phyloP scores from a whole-genome alignment of 2,113 vertebrate genomes.

The Megaptera novaeangliae region DNA sequence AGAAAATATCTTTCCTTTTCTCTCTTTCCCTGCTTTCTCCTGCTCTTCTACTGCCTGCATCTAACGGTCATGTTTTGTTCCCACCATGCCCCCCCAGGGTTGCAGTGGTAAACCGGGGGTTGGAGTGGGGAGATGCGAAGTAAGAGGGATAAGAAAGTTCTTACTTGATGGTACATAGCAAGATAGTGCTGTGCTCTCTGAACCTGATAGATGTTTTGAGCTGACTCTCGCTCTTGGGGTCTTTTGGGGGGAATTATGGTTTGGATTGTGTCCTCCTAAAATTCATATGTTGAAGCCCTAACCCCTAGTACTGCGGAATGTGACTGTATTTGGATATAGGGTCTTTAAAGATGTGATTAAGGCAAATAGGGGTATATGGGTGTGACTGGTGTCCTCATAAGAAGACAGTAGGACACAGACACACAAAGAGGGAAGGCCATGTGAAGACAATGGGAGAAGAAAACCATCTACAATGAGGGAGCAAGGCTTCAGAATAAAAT shows the following conservation, averaged over 20 bases:
- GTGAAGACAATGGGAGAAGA: not conserved
- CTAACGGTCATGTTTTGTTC: not conserved
- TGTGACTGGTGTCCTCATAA: not conserved
- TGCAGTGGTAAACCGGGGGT: accelerated
- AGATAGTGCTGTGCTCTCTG: not conserved
- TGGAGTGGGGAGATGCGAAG: accelerated
- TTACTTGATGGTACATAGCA: not conserved
- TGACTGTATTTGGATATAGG: not conserved
- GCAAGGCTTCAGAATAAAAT: not conserved
- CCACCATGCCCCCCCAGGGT: not conserved
- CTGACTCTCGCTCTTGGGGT: not conserved
- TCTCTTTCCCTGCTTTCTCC: not conserved
- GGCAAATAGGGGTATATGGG: not conserved
- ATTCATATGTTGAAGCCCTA: not conserved
- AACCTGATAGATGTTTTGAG: not conserved
- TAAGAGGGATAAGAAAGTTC: not conserved
- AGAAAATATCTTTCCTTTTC: not conserved
- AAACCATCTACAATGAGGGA: not conserved
- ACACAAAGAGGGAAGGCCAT: not conserved
- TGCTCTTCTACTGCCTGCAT: accelerated
- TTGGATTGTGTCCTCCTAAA: not conserved
- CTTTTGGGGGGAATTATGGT: not conserved
- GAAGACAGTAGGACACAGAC: not conserved
- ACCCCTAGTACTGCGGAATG: not conserved
- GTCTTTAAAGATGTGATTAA: not conserved